Percentiles rank a stretch among this genome's conserved stretches.
phyloP scores from a whole-genome alignment of 92 coral and sea anemone genomes.

The Parazoanthus atlanticus region DNA sequence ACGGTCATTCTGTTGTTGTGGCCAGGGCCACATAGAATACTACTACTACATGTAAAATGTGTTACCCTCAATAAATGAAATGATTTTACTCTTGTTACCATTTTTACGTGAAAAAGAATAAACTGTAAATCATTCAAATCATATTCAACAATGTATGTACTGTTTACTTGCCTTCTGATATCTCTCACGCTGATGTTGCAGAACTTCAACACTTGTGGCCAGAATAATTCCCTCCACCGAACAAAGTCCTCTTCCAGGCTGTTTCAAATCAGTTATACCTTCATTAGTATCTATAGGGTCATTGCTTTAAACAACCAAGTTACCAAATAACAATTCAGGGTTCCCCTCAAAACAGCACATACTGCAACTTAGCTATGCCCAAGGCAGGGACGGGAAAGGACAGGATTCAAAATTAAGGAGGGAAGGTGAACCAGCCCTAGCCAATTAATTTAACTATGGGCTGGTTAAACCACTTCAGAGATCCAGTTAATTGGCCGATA shows the following conservation, averaged over 20 bases:
- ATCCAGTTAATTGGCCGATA: too few species aligned
- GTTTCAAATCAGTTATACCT: not conserved
- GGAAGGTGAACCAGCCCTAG: too few species aligned
- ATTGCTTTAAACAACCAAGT: not conserved
- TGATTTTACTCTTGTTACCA: too few species aligned
- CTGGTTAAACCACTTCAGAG: too few species aligned
- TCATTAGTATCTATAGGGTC: not conserved
- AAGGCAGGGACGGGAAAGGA: not conserved
- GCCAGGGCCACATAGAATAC: too few species aligned
- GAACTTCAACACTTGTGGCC: constrained; percentile 89
- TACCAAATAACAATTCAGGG: not conserved
- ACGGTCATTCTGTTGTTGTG: too few species aligned
- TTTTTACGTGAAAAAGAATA: too few species aligned
- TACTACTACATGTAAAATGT: too few species aligned
- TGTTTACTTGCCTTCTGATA: constrained; percentile 67
- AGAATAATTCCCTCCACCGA: constrained; percentile 92
- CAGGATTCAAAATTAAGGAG: too few species aligned
- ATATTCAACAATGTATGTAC: not conserved
- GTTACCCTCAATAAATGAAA: too few species aligned
- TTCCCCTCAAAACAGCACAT: not conserved
- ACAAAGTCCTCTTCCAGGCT: constrained; percentile 94
- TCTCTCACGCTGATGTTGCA: constrained; percentile 80
- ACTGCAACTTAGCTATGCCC: not conserved
- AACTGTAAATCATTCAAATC: not conserved
- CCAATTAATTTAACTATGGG: too few species aligned